These are phyloP conservation scores for Oxycera nigricornis DNA, from an alignment of 2,888 invertebrate genomes.

Conservation along the genomic window DNA sequence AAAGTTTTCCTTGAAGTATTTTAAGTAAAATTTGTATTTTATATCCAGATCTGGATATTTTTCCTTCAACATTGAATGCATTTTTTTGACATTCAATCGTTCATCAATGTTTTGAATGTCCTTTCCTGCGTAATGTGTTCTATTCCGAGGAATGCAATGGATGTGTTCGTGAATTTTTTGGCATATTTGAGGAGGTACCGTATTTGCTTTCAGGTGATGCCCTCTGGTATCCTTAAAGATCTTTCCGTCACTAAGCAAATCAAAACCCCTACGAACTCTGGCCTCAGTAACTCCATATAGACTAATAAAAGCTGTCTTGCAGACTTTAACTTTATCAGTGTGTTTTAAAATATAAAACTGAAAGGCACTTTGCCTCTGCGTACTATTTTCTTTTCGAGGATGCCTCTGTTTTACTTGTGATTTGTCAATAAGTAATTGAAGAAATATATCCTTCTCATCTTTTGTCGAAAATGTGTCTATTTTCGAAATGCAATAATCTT, in stretches of 20 bases:
- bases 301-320: constrained; percentile 22
- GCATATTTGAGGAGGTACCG: not conserved
- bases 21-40: constrained; percentile 20
- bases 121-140: not conserved
- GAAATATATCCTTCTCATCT: constrained; percentile 13
- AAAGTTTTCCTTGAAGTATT: not conserved
- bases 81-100: constrained; percentile 10
- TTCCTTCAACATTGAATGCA: constrained; percentile 16
- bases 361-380: constrained; percentile 11
- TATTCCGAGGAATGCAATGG: not conserved
- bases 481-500: constrained; percentile 4
- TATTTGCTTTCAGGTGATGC: not conserved
- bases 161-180: not conserved
- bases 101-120: constrained; percentile 14
- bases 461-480: constrained; percentile 9
- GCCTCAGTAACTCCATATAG: constrained; percentile 11
- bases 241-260: constrained; percentile 1
- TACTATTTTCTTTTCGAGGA: not conserved
- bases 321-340: constrained; percentile 15
- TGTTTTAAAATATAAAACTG: constrained; percentile 13
- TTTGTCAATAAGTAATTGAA: constrained; percentile 13
- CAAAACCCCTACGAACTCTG: constrained; percentile 7
- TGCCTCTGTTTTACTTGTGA: not conserved
- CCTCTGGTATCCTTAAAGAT: not conserved
- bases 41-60: constrained; percentile 12